Conservation (phyloP, 2,113 vertebrate genomes). For the Rostratula benghalensis region DNA sequence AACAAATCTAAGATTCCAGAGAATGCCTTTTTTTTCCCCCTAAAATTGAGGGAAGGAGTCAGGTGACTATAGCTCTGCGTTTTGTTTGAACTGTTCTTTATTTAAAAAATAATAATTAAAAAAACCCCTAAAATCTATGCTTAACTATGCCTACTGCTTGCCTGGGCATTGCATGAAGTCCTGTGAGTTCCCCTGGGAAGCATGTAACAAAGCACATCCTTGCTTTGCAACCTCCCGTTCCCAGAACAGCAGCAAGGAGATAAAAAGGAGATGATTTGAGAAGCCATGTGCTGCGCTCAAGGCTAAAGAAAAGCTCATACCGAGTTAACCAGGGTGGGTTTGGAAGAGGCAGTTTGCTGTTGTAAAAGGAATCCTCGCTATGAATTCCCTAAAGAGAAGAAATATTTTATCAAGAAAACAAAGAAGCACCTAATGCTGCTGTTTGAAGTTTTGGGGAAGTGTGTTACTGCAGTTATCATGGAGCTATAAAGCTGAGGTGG, state of each 20-base stretch:
- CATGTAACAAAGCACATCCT: neutral
- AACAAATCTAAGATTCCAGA: neutral
- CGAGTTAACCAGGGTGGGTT: neutral
- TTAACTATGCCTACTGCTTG: neutral
- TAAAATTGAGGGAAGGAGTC: neutral
- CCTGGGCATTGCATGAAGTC: neutral
- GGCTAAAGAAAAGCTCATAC: neutral
- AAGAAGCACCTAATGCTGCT: neutral
- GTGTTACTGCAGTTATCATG: neutral
- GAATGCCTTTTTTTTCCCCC: accelerated
- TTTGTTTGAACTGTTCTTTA: neutral
- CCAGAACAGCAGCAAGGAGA: neutral
- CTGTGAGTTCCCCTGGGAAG: neutral
- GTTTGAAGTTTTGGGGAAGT: neutral
- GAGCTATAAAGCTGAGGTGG: neutral
- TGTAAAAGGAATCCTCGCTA: neutral
- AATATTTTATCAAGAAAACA: neutral
- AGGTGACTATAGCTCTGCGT: neutral
- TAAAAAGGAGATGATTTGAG: neutral
- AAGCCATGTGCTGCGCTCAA: accelerated
- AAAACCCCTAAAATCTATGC: neutral
- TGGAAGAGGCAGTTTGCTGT: neutral
- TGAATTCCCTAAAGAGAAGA: neutral
- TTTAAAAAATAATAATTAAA: neutral
- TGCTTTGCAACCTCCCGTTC: neutral